Percentiles rank a stretch among this genome's conserved stretches.
phyloP scores from a whole-genome alignment of 2,797 vertebrate species.

The Ctenopoma multispine region DNA sequence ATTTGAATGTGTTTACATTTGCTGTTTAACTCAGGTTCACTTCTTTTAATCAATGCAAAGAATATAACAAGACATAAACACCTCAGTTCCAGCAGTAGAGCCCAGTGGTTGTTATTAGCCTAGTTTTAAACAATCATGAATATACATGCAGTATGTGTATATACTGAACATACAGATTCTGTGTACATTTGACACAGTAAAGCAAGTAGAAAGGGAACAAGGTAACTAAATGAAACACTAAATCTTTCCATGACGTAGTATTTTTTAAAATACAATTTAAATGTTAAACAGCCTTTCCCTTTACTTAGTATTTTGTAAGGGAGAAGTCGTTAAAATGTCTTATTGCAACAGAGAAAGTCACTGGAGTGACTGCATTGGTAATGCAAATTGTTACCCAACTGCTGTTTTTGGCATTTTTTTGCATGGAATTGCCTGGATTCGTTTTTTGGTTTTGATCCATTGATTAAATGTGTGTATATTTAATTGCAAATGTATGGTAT shows the following conservation, averaged over 20 bases:
- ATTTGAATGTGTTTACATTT: slow-evolving; percentile 28
- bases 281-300: background rate
- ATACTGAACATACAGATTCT: too few species aligned
- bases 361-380: background rate
- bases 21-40: slow-evolving; percentile 3
- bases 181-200: too few species aligned
- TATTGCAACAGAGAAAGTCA: slow-evolving; percentile 13
- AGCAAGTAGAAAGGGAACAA: background rate
- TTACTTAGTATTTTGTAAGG: background rate
- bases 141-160: background rate
- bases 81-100: background rate
- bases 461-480: slow-evolving; percentile 13
- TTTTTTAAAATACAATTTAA: background rate
- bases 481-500: background rate
- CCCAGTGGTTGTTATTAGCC: background rate
- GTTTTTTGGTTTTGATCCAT: slow-evolving; percentile 11
- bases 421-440: background rate
- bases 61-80: background rate
- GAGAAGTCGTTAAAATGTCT: slow-evolving; percentile 5
- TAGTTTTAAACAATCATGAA: background rate
- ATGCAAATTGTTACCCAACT: slow-evolving; percentile 19
- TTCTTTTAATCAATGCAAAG: background rate
- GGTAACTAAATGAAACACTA: background rate
- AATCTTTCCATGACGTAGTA: background rate
- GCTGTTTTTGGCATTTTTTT: slow-evolving; percentile 19